Evolutionary conservation across 2,888 invertebrate species (phyloP), one percentile per base, ranked within the genome.

Genomic region (Pelosia muscerda): DNA sequence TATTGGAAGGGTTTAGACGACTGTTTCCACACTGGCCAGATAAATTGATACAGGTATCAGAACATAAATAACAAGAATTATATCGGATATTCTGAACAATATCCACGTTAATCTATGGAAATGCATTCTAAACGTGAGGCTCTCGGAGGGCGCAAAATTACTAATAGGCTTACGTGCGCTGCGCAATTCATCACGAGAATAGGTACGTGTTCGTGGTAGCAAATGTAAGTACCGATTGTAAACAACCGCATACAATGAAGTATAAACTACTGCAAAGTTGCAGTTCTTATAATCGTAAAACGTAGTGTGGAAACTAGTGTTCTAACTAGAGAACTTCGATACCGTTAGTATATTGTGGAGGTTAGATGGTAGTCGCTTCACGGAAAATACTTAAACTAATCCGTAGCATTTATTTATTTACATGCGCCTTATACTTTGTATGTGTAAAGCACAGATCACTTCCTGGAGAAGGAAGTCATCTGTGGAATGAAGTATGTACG

Each of bases 51-150:
- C 28, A 28, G 28, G 28, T n/a, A n/a, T n/a, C 28, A 28, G 28
- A 5, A 28, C 6, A 28, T 28, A 3, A 28, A 31, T 1, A 42
- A 19, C 34, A 23, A 19, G 38, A 34, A 38, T 38, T 23, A 23
- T 23, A 34, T 59, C 34, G 23, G 19, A 15, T 34, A 59, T 38
- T 59, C 23, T 59, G 23, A 59, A 34, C 59, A 38, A 38, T 59
- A 6, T 23, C 23, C 13, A 59, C 34, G 19, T 59, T 34, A 38
- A 59, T 59, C 34, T 38, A 38, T 9, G 9, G 34, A 34, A 34
- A 23, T 19, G 19, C 15, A 59, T 38, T 59, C 8, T 6, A 19
- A 42, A 15, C 23, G 23, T 25, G 25, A 59, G 59, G 34, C 59
- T 25, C 19, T 59, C 25, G 38, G 15, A 25, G 38, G 25, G 25